phyloP scores from a whole-genome alignment of 1,140 invertebrate genomes.

The Lepidurus couesii region DNA sequence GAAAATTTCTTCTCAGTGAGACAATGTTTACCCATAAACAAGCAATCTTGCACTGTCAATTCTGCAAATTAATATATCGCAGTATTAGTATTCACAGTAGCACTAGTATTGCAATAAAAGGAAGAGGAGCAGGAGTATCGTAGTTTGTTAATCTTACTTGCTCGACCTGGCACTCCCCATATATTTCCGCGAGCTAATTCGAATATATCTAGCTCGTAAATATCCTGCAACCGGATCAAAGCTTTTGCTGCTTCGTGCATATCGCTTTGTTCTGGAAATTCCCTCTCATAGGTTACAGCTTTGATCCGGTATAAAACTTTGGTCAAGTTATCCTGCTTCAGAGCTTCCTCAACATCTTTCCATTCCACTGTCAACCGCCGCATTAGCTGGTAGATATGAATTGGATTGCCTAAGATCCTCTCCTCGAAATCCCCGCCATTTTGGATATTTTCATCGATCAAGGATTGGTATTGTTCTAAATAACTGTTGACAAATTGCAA shows the following conservation, averaged over 20 bases:
- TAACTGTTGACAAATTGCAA: conserved; percentile 1
- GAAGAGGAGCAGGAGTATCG: neutral
- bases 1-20: conserved; percentile 44
- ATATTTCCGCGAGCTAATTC: conserved; percentile 48
- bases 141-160: conserved; percentile 35
- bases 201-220: conserved; percentile 51
- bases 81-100: neutral
- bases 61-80: conserved; percentile 25
- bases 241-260: conserved; percentile 52
- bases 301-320: conserved; percentile 41
- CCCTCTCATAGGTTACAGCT: conserved; percentile 40
- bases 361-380: conserved; percentile 51
- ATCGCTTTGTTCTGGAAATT: conserved; percentile 50
- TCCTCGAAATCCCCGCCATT: conserved; percentile 41
- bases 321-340: conserved; percentile 40
- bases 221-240: conserved; percentile 53
- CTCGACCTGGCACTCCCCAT: conserved; percentile 38
- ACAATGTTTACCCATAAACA: conserved; percentile 46
- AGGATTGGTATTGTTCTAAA: conserved; percentile 24
- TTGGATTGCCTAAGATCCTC: conserved; percentile 49
- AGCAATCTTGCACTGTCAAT: conserved; percentile 44
- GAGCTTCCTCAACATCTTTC: conserved; percentile 40
- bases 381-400: conserved; percentile 52
- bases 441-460: conserved; percentile 27
- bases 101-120: neutral